Conservation (phyloP, 2,113 vertebrate genomes). For the Phasianus colchicus region DNA sequence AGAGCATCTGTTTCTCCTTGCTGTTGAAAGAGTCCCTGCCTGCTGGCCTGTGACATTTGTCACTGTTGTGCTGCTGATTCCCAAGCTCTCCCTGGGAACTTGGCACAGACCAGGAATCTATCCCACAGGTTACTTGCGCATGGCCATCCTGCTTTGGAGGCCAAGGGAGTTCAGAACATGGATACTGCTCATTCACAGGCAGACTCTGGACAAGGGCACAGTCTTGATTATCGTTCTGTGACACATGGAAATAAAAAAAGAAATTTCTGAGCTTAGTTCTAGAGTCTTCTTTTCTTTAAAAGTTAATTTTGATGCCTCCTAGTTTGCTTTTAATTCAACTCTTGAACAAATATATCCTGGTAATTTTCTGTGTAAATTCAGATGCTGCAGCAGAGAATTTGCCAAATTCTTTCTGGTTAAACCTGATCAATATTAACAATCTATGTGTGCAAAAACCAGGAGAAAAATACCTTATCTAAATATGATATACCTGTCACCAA, state of each 20-base stretch:
- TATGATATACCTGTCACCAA: background rate
- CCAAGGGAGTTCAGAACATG: background rate
- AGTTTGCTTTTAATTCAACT: background rate
- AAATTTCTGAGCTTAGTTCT: background rate
- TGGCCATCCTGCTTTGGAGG: background rate
- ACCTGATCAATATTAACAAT: background rate
- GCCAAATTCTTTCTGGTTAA: background rate
- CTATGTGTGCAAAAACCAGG: background rate
- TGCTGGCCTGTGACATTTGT: background rate
- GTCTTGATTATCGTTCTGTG: background rate
- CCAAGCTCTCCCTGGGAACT: background rate
- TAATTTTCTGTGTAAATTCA: background rate
- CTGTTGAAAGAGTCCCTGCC: background rate
- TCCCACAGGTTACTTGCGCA: rapidly evolving
- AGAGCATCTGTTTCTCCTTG: background rate
- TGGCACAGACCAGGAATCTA: background rate
- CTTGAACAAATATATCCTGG: background rate
- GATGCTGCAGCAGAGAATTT: background rate
- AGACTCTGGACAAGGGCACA: background rate
- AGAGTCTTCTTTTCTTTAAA: background rate
- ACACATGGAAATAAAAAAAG: background rate
- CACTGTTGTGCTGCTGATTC: rapidly evolving
- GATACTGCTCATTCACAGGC: background rate
- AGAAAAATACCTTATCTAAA: background rate
- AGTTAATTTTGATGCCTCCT: background rate